Percentiles rank a stretch among this genome's conserved stretches.
Evolutionary conservation across 92 coral and sea anemone genomes (phyloP).

Genomic region (Epizoanthus fatuus): DNA sequence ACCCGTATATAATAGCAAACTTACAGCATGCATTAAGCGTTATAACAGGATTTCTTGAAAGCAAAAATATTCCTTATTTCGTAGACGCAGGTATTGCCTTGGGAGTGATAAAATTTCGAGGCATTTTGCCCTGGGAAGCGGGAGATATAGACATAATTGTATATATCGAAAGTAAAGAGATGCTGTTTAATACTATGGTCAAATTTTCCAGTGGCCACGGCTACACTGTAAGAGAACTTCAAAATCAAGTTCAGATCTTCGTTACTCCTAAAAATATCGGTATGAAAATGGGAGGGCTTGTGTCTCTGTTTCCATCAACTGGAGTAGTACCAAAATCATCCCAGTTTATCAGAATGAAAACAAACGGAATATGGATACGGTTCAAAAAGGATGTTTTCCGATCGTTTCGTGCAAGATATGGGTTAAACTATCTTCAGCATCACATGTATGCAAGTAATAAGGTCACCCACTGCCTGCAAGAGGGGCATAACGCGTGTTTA

Average conservation of each 20-base stretch:
- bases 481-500: slow-evolving; percentile 70
- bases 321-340: neutral
- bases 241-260: slow-evolving; percentile 35
- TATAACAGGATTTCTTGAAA: slow-evolving; percentile 37
- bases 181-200: slow-evolving; percentile 1
- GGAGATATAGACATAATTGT: slow-evolving; percentile 67
- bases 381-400: slow-evolving; percentile 30
- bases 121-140: slow-evolving; percentile 78
- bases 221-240: slow-evolving; percentile 4
- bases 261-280: slow-evolving; percentile 34
- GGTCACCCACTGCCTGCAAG: slow-evolving; percentile 20
- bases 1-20: slow-evolving; percentile 60
- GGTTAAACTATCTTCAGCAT: slow-evolving; percentile 48
- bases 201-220: slow-evolving; percentile 24
- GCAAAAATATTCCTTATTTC: slow-evolving; percentile 42
- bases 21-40: slow-evolving; percentile 31
- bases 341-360: slow-evolving; percentile 38
- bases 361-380: slow-evolving; percentile 49
- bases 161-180: slow-evolving; percentile 10
- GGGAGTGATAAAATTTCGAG: slow-evolving; percentile 71
- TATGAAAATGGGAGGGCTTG: slow-evolving; percentile 37
- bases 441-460: slow-evolving; percentile 28
- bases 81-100: slow-evolving; percentile 61
- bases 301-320: neutral
- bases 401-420: neutral